Percentiles rank a stretch among this genome's conserved stretches.
Evolutionary conservation across 1,140 invertebrate species (phyloP).

Genomic region (Dysdera silvatica): DNA sequence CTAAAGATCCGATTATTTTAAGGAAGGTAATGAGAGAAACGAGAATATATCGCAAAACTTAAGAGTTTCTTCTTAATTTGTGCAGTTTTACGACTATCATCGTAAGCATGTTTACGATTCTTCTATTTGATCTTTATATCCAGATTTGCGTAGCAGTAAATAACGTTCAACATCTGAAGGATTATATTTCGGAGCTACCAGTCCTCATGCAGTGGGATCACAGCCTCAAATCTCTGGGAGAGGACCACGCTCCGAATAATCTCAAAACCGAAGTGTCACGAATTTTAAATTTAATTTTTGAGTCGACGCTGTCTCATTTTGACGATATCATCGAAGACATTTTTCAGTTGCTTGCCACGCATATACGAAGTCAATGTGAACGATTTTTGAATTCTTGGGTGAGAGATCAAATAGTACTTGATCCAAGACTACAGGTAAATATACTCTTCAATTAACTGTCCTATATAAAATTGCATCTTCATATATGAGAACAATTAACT

Average conservation of each 20-base stretch:
- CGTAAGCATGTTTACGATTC: no score
- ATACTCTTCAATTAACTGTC: no score
- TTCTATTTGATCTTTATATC: no score
- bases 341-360: background rate
- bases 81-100: no score
- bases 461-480: no score
- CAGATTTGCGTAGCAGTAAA: slow-evolving; percentile 8
- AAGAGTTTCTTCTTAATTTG: no score
- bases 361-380: background rate
- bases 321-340: background rate
- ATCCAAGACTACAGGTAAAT: no score
- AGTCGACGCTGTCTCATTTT: slow-evolving; percentile 10
- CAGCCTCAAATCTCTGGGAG: background rate
- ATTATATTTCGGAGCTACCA: slow-evolving; percentile 3
- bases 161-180: slow-evolving; percentile 3
- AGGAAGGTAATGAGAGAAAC: no score
- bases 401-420: background rate
- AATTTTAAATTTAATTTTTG: slow-evolving; percentile 12
- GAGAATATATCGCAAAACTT: no score
- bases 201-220: slow-evolving; percentile 12
- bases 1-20: no score
- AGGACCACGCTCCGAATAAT: background rate
- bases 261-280: background rate
- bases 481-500: no score
- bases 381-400: slow-evolving; percentile 5